Evolutionary conservation across 2,797 vertebrate species (phyloP).

Genomic region (Lagorchestes hirsutus): DNA sequence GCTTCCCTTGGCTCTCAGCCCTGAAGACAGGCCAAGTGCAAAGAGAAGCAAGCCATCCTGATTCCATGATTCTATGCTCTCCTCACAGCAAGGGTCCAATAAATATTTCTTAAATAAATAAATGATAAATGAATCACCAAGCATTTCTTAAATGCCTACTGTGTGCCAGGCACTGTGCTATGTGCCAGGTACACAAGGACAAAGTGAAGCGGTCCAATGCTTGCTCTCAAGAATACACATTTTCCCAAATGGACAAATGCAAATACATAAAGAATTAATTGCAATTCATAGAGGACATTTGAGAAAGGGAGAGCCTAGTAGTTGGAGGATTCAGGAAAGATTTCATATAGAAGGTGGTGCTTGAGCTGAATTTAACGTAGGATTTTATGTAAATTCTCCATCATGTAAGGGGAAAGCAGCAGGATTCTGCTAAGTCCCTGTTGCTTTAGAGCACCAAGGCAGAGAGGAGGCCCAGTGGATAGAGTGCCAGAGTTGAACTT

Average conservation of each 20-base stretch:
- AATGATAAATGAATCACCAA: neutral
- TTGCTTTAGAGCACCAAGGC: neutral
- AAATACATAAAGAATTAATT: neutral
- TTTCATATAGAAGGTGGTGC: neutral
- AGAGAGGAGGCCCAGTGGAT: neutral
- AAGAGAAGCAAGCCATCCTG: conserved; percentile 1
- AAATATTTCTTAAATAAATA: neutral
- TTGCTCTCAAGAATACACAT: neutral
- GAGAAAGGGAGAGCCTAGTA: neutral
- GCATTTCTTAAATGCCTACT: neutral
- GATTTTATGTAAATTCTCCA: neutral
- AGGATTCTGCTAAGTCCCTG: neutral
- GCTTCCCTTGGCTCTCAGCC: neutral
- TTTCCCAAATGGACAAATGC: neutral
- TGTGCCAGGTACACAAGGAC: neutral
- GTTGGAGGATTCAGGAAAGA: neutral
- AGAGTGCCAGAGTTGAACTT: neutral
- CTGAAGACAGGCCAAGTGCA: neutral
- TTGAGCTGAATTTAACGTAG: neutral
- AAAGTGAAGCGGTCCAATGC: neutral
- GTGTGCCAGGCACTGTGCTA: neutral
- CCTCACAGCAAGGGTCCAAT: neutral
- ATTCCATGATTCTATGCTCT: neutral
- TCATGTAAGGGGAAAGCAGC: neutral
- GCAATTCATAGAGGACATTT: neutral